phyloP scores from a whole-genome alignment of 2,888 invertebrate genomes.

The Lomographa bimaculata region DNA sequence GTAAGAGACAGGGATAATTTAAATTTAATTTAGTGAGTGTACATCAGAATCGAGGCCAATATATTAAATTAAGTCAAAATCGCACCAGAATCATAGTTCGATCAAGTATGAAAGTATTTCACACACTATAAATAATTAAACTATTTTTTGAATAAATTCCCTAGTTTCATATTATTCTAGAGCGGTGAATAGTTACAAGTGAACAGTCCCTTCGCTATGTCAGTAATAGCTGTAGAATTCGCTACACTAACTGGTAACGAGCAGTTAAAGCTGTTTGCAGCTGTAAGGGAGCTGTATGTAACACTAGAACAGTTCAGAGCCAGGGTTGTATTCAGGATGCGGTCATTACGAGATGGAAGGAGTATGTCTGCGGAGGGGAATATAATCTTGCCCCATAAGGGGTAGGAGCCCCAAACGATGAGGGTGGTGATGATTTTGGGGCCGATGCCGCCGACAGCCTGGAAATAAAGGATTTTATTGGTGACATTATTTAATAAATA shows the following conservation, averaged over 20 bases:
- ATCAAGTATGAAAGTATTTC: too few species aligned
- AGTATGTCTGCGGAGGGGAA: slow-evolving; percentile 60
- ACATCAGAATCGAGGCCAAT: too few species aligned
- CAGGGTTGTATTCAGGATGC: slow-evolving; percentile 32
- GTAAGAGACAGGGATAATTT: too few species aligned
- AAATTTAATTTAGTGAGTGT: too few species aligned
- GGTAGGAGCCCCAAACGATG: slow-evolving; percentile 88
- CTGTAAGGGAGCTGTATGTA: slow-evolving; percentile 31
- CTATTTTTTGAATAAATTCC: too few species aligned
- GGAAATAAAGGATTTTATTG: slow-evolving; percentile 37
- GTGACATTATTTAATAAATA: too few species aligned
- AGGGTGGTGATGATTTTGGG: slow-evolving; percentile 90
- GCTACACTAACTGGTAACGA: slow-evolving; percentile 33
- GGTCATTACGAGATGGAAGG: background rate
- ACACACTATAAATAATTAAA: background rate
- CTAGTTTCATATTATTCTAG: too few species aligned
- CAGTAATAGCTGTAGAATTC: slow-evolving; percentile 26
- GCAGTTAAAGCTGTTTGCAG: slow-evolving; percentile 46
- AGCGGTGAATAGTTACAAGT: slow-evolving; percentile 50
- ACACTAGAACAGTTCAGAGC: slow-evolving; percentile 44
- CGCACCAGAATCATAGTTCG: too few species aligned
- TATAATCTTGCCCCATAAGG: slow-evolving; percentile 88
- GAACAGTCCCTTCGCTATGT: slow-evolving; percentile 43
- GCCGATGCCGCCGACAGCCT: slow-evolving; percentile 90
- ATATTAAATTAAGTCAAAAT: background rate